Evolutionary conservation across 2,888 invertebrate species (phyloP).

Genomic region (Spisula subtruncata): DNA sequence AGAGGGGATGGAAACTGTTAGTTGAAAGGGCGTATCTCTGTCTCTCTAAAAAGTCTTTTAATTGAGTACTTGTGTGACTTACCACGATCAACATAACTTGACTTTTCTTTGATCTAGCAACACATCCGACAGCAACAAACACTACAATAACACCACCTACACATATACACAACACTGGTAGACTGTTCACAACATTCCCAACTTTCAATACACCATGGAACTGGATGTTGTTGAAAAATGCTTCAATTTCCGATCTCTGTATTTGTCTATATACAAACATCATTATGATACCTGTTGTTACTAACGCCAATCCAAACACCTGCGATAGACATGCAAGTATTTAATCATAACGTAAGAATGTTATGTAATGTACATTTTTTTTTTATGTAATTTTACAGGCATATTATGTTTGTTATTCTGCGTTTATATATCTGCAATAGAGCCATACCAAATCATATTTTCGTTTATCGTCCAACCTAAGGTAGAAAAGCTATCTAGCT

Average conservation of each 20-base stretch:
- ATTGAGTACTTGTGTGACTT: background rate
- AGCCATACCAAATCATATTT: too few species aligned
- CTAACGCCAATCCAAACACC: conserved; percentile 51
- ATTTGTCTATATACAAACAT: background rate
- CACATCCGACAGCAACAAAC: conserved; percentile 33
- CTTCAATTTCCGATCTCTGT: conserved; percentile 37
- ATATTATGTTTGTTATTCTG: too few species aligned
- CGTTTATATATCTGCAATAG: too few species aligned
- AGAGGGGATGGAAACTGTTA: too few species aligned
- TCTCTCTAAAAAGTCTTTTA: too few species aligned
- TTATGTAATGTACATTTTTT: background rate
- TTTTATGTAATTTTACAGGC: too few species aligned
- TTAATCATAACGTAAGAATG: background rate
- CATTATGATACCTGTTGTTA: conserved; percentile 50
- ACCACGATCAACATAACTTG: conserved; percentile 17
- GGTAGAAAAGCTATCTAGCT: too few species aligned
- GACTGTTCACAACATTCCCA: conserved; percentile 31
- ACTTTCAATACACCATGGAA: conserved; percentile 30
- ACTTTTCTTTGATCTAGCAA: background rate
- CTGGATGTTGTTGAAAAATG: conserved; percentile 36
- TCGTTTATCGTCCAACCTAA: too few species aligned
- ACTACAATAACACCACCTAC: conserved; percentile 50
- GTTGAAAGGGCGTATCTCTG: too few species aligned
- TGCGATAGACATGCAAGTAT: conserved; percentile 34
- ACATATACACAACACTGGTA: conserved; percentile 49